Evolutionary conservation across 2,888 invertebrate species (phyloP).

Genomic region (Cerceris ruficornis): DNA sequence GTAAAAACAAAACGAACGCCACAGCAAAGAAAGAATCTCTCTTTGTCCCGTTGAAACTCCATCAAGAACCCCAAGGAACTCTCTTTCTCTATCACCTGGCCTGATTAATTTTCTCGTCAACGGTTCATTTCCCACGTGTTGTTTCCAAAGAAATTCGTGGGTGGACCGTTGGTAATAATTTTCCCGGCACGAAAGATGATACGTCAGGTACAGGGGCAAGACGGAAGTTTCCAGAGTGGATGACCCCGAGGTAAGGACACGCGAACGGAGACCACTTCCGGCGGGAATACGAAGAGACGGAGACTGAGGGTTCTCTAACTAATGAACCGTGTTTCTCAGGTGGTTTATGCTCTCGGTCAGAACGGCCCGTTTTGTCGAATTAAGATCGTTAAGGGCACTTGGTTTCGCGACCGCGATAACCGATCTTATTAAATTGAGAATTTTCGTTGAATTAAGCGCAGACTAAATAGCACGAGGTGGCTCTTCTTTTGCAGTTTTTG

Average conservation of each 20-base stretch:
- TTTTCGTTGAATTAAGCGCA: conserved; percentile 80
- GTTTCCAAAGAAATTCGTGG: neutral
- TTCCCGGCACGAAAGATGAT: neutral
- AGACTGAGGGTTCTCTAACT: conserved; percentile 62
- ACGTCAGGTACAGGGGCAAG: neutral
- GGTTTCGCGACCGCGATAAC: conserved; percentile 73
- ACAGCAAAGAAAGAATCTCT: too few species aligned
- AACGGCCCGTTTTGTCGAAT: conserved; percentile 77
- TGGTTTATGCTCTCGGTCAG: conserved; percentile 71
- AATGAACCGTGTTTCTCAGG: conserved; percentile 74
- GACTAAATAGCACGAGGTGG: conserved; percentile 75
- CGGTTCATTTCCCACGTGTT: neutral
- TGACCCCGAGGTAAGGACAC: conserved; percentile 15
- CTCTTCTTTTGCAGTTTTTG: too few species aligned
- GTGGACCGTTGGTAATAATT: neutral
- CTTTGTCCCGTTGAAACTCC: too few species aligned
- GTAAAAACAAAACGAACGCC: too few species aligned
- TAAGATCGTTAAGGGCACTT: conserved; percentile 79
- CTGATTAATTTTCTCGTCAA: neutral
- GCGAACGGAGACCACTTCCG: conserved; percentile 32
- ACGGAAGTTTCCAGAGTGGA: conserved; percentile 12
- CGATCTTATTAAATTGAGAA: conserved; percentile 72
- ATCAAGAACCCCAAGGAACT: too few species aligned
- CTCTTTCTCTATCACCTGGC: too few species aligned
- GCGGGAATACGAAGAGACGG: conserved; percentile 22